Evolutionary conservation across 1,140 invertebrate genomes (phyloP).

Genomic region (Calliphora vicina): DNA sequence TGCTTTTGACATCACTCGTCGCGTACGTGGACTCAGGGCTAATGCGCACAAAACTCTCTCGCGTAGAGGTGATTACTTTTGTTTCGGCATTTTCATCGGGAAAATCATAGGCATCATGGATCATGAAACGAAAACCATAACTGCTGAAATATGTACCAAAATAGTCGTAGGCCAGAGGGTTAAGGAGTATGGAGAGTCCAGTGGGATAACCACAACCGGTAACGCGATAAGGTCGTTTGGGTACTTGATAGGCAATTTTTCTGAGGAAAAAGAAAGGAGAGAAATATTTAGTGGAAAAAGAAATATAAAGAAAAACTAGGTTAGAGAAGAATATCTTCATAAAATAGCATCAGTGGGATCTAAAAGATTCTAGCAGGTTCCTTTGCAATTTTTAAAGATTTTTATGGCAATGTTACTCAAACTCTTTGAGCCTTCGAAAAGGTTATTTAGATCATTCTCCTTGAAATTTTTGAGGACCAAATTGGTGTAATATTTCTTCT

Average conservation of each 20-base stretch:
- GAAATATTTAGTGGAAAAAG: too few species aligned
- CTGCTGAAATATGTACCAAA: conserved; percentile 62
- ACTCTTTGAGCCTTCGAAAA: too few species aligned
- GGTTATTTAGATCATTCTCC: too few species aligned
- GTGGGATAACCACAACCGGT: conserved; percentile 72
- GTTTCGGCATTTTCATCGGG: conserved; percentile 68
- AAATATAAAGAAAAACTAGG: too few species aligned
- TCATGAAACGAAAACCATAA: conserved; percentile 61
- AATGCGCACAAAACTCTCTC: conserved; percentile 68
- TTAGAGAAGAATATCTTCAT: too few species aligned
- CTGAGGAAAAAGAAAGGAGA: conserved; percentile 39
- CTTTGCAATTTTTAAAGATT: too few species aligned
- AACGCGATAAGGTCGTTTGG: conserved; percentile 65
- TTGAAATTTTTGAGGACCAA: too few species aligned
- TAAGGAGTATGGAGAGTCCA: conserved; percentile 68
- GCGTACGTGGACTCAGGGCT: conserved; percentile 69
- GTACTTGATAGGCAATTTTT: conserved; percentile 58
- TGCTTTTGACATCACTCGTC: conserved; percentile 64
- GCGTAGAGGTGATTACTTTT: conserved; percentile 66
- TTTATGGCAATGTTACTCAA: too few species aligned
- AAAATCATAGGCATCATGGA: conserved; percentile 70
- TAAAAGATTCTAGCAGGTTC: too few species aligned
- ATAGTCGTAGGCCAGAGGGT: conserved; percentile 65
- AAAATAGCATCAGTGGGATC: too few species aligned
- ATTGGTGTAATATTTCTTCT: too few species aligned